These are phyloP conservation scores for Brachyalestes nurse DNA, from an alignment of 2,797 vertebrate species.

Conservation along the genomic window DNA sequence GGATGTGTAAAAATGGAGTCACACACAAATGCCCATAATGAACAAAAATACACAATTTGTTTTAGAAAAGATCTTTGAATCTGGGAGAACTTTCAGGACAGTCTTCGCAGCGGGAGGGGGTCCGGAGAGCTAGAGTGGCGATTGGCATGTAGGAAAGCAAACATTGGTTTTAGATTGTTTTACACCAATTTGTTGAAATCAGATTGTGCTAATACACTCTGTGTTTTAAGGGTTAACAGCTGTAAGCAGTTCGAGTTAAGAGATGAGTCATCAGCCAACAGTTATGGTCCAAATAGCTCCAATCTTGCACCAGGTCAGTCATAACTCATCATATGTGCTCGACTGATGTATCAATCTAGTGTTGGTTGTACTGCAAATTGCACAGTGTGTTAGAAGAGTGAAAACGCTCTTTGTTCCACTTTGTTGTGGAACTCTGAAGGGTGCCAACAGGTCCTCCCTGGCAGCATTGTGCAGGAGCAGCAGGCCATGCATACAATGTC, in stretches of 20 bases:
- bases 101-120: too few species aligned
- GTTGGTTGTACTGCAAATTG: slow-evolving; percentile 1
- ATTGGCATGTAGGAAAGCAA: too few species aligned
- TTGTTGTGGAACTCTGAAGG: slow-evolving; percentile 11
- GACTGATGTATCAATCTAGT: background rate
- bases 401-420: slow-evolving; percentile 23
- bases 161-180: too few species aligned
- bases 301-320: background rate
- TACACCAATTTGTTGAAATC: too few species aligned
- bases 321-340: background rate
- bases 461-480: slow-evolving; percentile 37
- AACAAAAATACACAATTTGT: too few species aligned
- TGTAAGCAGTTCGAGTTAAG: background rate
- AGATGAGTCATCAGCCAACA: background rate
- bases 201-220: too few species aligned
- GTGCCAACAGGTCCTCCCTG: slow-evolving; percentile 31
- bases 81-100: too few species aligned
- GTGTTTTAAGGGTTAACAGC: background rate
- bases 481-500: slow-evolving; percentile 23
- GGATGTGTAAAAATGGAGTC: too few species aligned
- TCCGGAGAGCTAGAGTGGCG: too few species aligned
- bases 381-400: background rate
- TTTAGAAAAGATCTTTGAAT: too few species aligned
- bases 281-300: background rate
- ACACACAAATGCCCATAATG: too few species aligned